A percentile compares a stretch with the other conserved stretches of the same genome.
These are phyloP conservation scores for Pegoplata infirma DNA, from an alignment of 2,888 invertebrate genomes.

Conservation along the genomic window DNA sequence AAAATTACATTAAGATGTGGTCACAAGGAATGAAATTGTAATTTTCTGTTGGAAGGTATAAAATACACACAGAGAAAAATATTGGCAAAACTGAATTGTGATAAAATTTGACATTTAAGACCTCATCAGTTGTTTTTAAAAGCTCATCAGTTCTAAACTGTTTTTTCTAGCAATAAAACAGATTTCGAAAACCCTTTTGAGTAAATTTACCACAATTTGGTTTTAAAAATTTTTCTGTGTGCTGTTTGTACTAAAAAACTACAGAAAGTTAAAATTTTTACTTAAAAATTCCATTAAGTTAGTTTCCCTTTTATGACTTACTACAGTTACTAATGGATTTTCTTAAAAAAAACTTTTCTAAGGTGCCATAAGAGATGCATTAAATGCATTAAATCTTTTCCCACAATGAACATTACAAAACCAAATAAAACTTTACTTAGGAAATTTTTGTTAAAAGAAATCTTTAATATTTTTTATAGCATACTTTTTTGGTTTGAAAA, in stretches of 20 bases:
- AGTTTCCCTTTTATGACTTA: background rate
- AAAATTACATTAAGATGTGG: background rate
- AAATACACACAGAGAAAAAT: too few relatives aligned
- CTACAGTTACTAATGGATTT: slow-evolving; percentile 21
- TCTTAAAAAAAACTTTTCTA: background rate
- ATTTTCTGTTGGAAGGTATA: background rate
- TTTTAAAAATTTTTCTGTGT: too few relatives aligned
- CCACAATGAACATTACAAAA: slow-evolving; percentile 62
- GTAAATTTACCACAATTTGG: too few relatives aligned
- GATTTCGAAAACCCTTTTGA: too few relatives aligned
- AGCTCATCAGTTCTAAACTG: too few relatives aligned
- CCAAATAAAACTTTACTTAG: slow-evolving; percentile 21
- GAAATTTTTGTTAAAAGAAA: background rate
- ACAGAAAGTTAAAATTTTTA: slow-evolving; percentile 25
- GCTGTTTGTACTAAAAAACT: too few relatives aligned
- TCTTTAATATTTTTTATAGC: slow-evolving; percentile 3
- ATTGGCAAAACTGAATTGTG: too few relatives aligned
- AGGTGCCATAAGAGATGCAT: slow-evolving; percentile 40
- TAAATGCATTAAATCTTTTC: slow-evolving; percentile 56
- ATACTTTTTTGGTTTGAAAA: slow-evolving; percentile 25
- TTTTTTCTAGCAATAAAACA: too few relatives aligned
- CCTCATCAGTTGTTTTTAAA: too few relatives aligned
- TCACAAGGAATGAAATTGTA: background rate
- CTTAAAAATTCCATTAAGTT: slow-evolving; percentile 11
- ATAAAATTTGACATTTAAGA: too few relatives aligned